Evolutionary conservation across 2,113 vertebrate genomes (phyloP).

Genomic region (Greenwoodochromis staneri): DNA sequence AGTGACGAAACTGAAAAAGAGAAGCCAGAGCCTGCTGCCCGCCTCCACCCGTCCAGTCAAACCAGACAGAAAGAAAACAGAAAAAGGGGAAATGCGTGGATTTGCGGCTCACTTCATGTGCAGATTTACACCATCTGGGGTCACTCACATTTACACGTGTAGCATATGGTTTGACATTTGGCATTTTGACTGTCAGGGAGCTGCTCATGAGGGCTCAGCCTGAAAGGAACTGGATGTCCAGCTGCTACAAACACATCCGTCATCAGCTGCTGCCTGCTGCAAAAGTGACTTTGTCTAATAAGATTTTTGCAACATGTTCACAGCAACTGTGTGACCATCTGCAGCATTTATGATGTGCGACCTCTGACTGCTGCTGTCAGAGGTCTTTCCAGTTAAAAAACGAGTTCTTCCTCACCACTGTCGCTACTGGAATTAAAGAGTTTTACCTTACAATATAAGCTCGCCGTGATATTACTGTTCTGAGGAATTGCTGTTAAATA

Average conservation of each 20-base stretch:
- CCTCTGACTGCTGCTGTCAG: background rate
- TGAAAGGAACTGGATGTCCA: background rate
- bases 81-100: background rate
- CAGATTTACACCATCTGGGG: background rate
- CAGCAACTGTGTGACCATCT: background rate
- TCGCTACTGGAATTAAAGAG: background rate
- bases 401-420: background rate
- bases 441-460: background rate
- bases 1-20: constrained; percentile 1
- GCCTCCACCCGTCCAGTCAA: background rate
- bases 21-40: background rate
- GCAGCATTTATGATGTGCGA: background rate
- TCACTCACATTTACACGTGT: background rate
- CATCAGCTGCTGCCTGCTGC: constrained; percentile 4
- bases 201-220: background rate
- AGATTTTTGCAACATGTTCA: background rate
- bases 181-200: background rate
- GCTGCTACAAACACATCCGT: constrained; percentile 11
- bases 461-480: background rate
- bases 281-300: background rate
- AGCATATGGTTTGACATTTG: constrained; percentile 32
- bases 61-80: background rate
- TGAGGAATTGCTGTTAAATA: background rate
- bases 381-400: background rate
- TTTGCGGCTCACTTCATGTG: background rate